Evolutionary conservation across 2,888 invertebrate species (phyloP).

Genomic region (Agrochola lota): DNA sequence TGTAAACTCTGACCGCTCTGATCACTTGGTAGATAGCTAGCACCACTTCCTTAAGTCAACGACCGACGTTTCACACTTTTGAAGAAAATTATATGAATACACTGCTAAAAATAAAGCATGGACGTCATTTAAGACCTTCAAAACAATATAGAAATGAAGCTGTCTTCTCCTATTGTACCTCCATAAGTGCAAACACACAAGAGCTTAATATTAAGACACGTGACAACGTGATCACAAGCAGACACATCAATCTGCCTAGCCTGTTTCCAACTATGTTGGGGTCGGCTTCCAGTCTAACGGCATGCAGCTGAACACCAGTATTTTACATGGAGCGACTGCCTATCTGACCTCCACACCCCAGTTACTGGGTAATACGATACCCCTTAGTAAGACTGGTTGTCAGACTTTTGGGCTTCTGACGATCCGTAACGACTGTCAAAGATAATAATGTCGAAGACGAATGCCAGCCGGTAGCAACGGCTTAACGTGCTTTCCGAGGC

Average conservation of each 20-base stretch:
- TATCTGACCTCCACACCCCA: neutral
- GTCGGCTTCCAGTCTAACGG: neutral
- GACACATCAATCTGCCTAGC: neutral
- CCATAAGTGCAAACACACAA: neutral
- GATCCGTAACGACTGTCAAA: too few relatives aligned
- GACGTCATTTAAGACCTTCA: neutral
- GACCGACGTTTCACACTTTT: constrained; percentile 8
- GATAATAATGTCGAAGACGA: too few relatives aligned
- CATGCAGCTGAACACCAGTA: neutral
- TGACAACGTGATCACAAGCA: too few relatives aligned
- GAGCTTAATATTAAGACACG: neutral
- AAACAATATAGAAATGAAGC: neutral
- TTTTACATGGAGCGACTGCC: neutral
- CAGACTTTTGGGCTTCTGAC: too few relatives aligned
- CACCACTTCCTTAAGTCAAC: constrained; percentile 32
- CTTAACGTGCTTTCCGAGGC: too few relatives aligned
- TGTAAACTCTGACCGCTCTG: constrained; percentile 36
- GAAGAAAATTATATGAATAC: neutral
- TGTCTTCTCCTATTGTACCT: neutral
- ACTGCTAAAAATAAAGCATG: neutral
- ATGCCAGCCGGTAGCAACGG: too few relatives aligned
- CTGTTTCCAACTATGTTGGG: neutral
- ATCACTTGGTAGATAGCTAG: constrained; percentile 30
- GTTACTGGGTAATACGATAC: neutral
- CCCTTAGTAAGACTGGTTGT: too few relatives aligned